Evolutionary conservation across 2,113 vertebrate species (phyloP).

Genomic region (Cyanoramphus novaezelandiae): DNA sequence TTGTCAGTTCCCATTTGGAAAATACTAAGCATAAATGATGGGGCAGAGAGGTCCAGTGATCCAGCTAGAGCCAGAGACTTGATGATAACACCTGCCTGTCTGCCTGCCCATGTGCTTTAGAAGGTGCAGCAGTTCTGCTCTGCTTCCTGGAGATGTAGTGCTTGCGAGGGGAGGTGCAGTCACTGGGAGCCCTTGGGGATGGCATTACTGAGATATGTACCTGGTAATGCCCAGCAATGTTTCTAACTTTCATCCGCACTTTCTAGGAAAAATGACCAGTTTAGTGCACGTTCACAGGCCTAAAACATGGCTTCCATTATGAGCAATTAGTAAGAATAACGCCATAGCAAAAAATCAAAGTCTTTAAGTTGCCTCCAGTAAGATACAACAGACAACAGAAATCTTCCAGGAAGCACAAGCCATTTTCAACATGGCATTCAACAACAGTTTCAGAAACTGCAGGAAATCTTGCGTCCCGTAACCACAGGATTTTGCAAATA

Average conservation of each 20-base stretch:
- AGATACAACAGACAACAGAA: conserved; percentile 35
- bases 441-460: background rate
- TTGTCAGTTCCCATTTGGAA: background rate
- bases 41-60: background rate
- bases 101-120: background rate
- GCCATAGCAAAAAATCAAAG: conserved; percentile 1
- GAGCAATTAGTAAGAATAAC: conserved; percentile 52
- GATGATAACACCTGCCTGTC: background rate
- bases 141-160: background rate
- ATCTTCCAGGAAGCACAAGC: background rate
- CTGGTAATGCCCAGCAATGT: background rate
- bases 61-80: background rate
- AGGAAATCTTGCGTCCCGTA: background rate
- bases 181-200: background rate
- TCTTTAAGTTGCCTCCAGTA: background rate
- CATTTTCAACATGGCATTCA: background rate
- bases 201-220: background rate
- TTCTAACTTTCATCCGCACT: background rate
- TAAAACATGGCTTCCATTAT: background rate
- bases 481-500: background rate
- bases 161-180: background rate
- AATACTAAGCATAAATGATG: background rate
- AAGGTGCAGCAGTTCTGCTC: background rate
- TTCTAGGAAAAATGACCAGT: conserved; percentile 2
- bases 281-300: background rate